phyloP scores from a whole-genome alignment of 1,140 invertebrate species.

The Sinella curviseta region DNA sequence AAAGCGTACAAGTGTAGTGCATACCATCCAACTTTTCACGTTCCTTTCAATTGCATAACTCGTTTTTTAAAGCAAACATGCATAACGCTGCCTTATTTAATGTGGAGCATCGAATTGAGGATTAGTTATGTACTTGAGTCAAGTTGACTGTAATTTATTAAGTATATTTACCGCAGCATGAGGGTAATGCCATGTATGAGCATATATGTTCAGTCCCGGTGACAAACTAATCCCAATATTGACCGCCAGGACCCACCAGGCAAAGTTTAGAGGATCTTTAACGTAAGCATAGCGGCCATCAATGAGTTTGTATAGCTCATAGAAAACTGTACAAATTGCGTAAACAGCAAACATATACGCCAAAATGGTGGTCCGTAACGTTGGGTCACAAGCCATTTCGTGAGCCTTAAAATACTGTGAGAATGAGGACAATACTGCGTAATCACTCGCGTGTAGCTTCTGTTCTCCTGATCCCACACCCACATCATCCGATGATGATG shows the following conservation, averaged over 20 bases:
- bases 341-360: slow-evolving; percentile 1
- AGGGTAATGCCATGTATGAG: neutral
- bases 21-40: neutral
- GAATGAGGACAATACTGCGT: neutral
- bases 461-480: no score
- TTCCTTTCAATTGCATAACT: neutral
- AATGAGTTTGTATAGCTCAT: neutral
- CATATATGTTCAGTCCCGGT: neutral
- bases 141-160: no score
- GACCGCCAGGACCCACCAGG: neutral
- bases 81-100: no score
- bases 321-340: neutral
- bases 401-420: slow-evolving; percentile 6
- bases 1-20: neutral
- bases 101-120: no score
- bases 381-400: slow-evolving; percentile 2
- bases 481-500: no score
- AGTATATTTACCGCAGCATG: neutral
- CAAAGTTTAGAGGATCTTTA: neutral
- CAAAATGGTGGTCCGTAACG: neutral
- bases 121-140: no score
- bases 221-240: neutral
- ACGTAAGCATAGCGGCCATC: neutral
- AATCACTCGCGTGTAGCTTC: neutral
- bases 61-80: no score